Evolutionary conservation across 1,140 invertebrate genomes (phyloP).

Genomic region (Neotoxoptera formosana): DNA sequence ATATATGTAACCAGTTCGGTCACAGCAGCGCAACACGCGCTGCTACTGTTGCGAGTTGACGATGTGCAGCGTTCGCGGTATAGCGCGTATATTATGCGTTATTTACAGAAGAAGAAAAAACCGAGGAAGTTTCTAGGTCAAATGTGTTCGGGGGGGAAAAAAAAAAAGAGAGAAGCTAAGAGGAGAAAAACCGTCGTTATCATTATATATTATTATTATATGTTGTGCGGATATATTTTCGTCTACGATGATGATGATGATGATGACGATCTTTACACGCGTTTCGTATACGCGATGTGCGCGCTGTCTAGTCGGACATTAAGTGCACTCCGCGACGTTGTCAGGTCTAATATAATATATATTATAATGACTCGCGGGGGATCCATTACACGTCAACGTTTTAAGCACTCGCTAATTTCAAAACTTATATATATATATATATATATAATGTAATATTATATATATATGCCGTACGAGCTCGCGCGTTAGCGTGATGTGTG

Average conservation of each 20-base stretch:
- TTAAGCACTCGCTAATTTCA: conserved; percentile 37
- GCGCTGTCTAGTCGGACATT: conserved; percentile 19
- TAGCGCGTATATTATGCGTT: too few relatives aligned
- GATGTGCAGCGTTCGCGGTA: background rate
- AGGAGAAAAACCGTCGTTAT: conserved; percentile 28
- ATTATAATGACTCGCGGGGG: conserved; percentile 31
- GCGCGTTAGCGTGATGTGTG: background rate
- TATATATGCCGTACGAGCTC: background rate
- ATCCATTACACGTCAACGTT: conserved; percentile 44
- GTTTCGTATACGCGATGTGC: too few relatives aligned
- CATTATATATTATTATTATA: too few relatives aligned
- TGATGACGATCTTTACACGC: background rate
- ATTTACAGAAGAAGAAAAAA: background rate
- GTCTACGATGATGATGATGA: too few relatives aligned
- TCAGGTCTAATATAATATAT: background rate
- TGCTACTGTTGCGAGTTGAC: background rate
- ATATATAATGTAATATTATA: too few relatives aligned
- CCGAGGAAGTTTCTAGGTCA: conserved; percentile 17
- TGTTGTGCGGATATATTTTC: background rate
- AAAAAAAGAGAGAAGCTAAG: background rate
- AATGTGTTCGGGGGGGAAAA: background rate
- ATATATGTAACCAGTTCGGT: background rate
- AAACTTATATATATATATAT: background rate
- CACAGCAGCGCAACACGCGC: background rate
- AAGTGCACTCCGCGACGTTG: conserved; percentile 37